Base-by-base conservation (phyloP, 2,113 vertebrate species). In the Ascaphus truei region DNA sequence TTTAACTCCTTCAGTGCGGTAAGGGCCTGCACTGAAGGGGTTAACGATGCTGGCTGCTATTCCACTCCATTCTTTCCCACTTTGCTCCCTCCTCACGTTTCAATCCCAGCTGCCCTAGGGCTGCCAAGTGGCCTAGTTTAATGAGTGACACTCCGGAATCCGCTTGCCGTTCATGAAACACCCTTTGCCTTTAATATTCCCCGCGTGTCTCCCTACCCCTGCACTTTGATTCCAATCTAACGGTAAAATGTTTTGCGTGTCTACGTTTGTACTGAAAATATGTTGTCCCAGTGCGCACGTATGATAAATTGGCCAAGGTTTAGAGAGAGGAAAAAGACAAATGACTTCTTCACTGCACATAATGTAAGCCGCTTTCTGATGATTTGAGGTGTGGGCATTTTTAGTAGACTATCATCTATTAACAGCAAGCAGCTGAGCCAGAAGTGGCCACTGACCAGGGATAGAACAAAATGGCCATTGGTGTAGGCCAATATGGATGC, bases 111-210 rank as follows among this genome's bases (percentile, higher is more conserved):
- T 68, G 43, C 66, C 66, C 55, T 56, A 18, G 55, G 66, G 66
- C 66, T 59, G 66, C 66, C 43, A 37, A 68, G 55, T 68, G 66
- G 60, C 66, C 66, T 68, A 68, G 43, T 68, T 68, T 68, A 60
- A 68, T 68, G 66, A 68, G 66, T 68, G 66, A 68, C 66, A 68
- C 55, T 67, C 36, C 29, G 55, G 23, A 22, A 50, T 59, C 33
- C 12, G 50, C 50, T 45, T 51, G 51, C 27, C 31, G 9, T 55
- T 55, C 27, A 31, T 30, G 12, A 41, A 45, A 65, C 48, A 43
- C 36, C 39, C 66, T 68, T 45, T 60, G 30, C 43, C 55, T 59
- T 68, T 59, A 68, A 58, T 60, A 48, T 36, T 50, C 55, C 66
- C 66, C 23, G n/a, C 8, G 41, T 55, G 26, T 10, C 50, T 26